Conservation (phyloP, 2,113 vertebrate genomes). For the Engraulis encrasicolus region DNA sequence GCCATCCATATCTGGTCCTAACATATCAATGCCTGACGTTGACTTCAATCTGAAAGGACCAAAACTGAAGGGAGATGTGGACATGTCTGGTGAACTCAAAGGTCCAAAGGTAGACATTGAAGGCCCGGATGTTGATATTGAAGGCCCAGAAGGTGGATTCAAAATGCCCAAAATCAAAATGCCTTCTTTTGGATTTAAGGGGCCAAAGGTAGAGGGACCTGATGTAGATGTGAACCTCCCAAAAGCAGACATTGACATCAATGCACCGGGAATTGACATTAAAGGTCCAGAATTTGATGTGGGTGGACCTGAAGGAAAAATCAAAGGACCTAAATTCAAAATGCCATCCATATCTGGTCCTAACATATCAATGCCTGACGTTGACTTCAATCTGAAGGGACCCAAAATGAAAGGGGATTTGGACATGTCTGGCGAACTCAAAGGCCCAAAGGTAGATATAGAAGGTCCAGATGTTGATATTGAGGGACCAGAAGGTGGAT, state of each 20-base stretch:
- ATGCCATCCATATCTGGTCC: conserved; percentile 27
- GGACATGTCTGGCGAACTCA: no score
- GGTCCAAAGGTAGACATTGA: conserved; percentile 49
- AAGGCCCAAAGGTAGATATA: not conserved
- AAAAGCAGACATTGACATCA: conserved; percentile 36
- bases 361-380: conserved; percentile 26
- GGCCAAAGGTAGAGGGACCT: conserved; percentile 46
- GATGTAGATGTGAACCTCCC: conserved; percentile 38
- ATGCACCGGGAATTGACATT: conserved; percentile 35
- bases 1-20: conserved; percentile 56
- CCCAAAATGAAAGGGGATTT: conserved; percentile 26
- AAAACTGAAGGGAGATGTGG: not conserved
- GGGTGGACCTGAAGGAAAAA: conserved; percentile 35
- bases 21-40: conserved; percentile 24
- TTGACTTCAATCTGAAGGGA: conserved; percentile 25
- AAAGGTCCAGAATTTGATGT: conserved; percentile 52
- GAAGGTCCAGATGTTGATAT: conserved; percentile 10
- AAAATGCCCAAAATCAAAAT: conserved; percentile 73
- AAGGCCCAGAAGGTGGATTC: conserved; percentile 60
- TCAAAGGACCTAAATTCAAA: conserved; percentile 58
- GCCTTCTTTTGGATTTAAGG: conserved; percentile 62
- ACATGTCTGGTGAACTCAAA: not conserved
- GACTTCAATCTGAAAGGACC: conserved; percentile 26
- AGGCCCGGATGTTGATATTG: conserved; percentile 28
- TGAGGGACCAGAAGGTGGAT: conserved; percentile 24